Percentiles rank a stretch among this genome's conserved stretches.
Conservation (phyloP, 64 coral and sea anemone genomes). For the Stichodactyla helianthus region DNA sequence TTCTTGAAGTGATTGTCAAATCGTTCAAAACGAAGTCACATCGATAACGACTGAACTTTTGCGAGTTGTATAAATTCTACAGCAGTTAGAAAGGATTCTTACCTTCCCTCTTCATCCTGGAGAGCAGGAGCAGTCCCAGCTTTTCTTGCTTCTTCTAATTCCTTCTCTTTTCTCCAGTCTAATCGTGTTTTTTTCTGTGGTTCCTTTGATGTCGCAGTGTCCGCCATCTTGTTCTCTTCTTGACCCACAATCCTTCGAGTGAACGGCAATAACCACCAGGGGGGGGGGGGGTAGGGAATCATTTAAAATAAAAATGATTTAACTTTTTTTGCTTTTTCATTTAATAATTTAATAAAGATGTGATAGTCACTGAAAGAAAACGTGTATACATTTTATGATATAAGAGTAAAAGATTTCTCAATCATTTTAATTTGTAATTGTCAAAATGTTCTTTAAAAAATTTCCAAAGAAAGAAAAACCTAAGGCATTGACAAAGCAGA, state of each 20-base stretch:
- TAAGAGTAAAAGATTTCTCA: too few species aligned
- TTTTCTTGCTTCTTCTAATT: slow-evolving; percentile 97
- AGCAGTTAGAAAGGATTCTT: not conserved
- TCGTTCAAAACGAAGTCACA: not conserved
- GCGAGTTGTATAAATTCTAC: not conserved
- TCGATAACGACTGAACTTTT: not conserved
- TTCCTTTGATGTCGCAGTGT: slow-evolving; percentile 29
- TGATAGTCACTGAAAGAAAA: too few species aligned
- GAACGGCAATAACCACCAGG: not conserved
- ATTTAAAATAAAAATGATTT: not conserved
- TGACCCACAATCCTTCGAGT: slow-evolving; percentile 53
- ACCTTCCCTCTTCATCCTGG: slow-evolving; percentile 98
- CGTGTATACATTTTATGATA: too few species aligned
- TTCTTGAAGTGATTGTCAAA: too few species aligned
- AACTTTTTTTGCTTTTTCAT: too few species aligned
- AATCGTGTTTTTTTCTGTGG: slow-evolving; percentile 85
- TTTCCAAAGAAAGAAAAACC: too few species aligned
- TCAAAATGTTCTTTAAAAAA: too few species aligned
- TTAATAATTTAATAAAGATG: too few species aligned
- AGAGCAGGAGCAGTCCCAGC: slow-evolving; percentile 98
- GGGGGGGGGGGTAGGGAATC: not conserved
- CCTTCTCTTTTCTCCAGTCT: slow-evolving; percentile 98
- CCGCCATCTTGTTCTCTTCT: slow-evolving; percentile 90
- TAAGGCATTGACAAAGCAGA: too few species aligned
- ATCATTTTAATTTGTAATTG: too few species aligned